Evolutionary conservation across 2,888 invertebrate genomes (phyloP).

Genomic region (Reticulitermes lucifugus): DNA sequence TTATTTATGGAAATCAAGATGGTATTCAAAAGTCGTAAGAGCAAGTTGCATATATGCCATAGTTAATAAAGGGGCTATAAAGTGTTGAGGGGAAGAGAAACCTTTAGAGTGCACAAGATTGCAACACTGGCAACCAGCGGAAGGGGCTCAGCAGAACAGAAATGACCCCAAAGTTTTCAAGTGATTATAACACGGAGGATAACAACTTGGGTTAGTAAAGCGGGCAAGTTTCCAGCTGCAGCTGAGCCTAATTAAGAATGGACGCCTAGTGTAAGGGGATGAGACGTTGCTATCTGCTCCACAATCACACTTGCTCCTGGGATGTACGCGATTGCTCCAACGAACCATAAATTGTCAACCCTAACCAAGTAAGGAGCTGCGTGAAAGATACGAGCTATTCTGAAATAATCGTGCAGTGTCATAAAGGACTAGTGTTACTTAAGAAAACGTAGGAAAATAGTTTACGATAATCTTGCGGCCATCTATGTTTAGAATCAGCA

Average conservation of each 20-base stretch:
- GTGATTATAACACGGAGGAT: slow-evolving; percentile 45
- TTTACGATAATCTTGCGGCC: too few species aligned
- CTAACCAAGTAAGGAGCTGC: not conserved
- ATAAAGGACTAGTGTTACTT: too few species aligned
- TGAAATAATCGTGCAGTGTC: too few species aligned
- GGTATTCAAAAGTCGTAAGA: not conserved
- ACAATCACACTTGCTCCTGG: slow-evolving; percentile 23
- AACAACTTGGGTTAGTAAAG: slow-evolving; percentile 42
- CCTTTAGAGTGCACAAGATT: not conserved
- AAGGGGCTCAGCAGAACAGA: slow-evolving; percentile 24
- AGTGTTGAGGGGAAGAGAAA: not conserved
- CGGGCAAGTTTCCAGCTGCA: slow-evolving; percentile 48
- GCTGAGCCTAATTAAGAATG: slow-evolving; percentile 50
- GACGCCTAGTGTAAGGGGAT: slow-evolving; percentile 33
- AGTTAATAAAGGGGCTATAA: not conserved
- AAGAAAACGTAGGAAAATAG: too few species aligned
- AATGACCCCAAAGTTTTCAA: slow-evolving; percentile 42
- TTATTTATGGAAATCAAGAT: slow-evolving; percentile 2
- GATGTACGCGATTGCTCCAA: not conserved
- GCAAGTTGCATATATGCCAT: not conserved
- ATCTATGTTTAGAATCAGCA: too few species aligned
- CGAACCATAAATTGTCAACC: slow-evolving; percentile 13
- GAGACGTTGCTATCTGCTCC: slow-evolving; percentile 21
- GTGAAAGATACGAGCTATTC: not conserved
- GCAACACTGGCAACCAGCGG: not conserved